Percentiles rank a stretch among this genome's conserved stretches.
Conservation (phyloP, 2,113 vertebrate species). For the Ceratotherium simum region DNA sequence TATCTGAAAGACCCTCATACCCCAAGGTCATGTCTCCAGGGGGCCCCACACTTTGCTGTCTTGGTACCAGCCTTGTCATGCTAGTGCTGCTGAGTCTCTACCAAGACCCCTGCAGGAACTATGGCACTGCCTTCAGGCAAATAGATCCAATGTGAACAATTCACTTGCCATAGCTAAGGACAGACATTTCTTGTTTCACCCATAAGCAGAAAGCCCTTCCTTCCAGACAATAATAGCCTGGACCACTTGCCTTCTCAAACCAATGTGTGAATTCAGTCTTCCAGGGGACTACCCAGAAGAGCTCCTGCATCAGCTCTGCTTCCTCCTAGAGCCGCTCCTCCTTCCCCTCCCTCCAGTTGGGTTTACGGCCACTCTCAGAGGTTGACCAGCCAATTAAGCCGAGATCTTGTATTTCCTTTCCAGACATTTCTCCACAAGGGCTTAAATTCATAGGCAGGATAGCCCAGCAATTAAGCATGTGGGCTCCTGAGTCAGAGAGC, state of each 20-base stretch:
- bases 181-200: neutral
- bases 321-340: neutral
- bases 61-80: neutral
- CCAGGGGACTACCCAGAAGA: accelerated
- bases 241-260: neutral
- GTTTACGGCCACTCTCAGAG: neutral
- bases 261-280: neutral
- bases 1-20: neutral
- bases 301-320: neutral
- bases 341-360: neutral
- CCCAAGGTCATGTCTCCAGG: neutral
- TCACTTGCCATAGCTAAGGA: neutral
- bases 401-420: neutral
- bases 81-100: neutral
- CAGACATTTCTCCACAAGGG: neutral
- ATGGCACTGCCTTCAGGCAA: neutral
- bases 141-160: neutral
- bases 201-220: neutral
- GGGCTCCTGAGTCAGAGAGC: neutral
- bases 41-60: neutral
- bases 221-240: neutral
- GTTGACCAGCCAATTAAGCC: neutral
- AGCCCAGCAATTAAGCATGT: neutral
- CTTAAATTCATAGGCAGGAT: neutral
- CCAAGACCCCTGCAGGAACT: neutral